Percentiles rank a stretch among this genome's conserved stretches.
Conservation (phyloP, 2,888 invertebrate species). For the Mystacides longicornis region DNA sequence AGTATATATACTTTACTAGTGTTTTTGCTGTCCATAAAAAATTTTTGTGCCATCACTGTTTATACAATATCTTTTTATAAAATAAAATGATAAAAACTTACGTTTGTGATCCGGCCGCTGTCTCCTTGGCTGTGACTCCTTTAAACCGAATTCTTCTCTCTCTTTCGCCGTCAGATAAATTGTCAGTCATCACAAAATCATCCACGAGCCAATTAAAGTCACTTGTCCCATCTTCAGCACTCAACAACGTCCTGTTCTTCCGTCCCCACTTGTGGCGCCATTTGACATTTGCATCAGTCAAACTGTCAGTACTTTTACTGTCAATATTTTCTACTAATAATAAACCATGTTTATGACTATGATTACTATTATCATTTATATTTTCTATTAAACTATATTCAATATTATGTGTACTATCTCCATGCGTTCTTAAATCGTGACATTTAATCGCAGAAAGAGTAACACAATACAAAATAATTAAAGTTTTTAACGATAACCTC, state of each 20-base stretch:
- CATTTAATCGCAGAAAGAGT: background rate
- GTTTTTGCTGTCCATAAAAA: no score
- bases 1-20: no score
- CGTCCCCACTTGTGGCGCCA: slow-evolving; percentile 3
- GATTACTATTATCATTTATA: background rate
- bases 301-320: background rate
- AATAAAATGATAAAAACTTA: slow-evolving; percentile 30
- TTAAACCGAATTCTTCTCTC: slow-evolving; percentile 57
- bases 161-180: slow-evolving; percentile 61
- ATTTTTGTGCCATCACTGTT: no score
- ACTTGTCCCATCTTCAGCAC: background rate
- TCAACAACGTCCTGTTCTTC: background rate
- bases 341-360: no score
- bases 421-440: background rate
- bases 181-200: slow-evolving; percentile 59
- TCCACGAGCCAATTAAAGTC: slow-evolving; percentile 33
- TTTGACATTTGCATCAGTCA: background rate
- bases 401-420: background rate
- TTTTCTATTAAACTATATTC: background rate
- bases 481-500: background rate
- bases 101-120: slow-evolving; percentile 50
- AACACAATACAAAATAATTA: background rate
- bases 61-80: no score
- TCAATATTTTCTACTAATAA: background rate
- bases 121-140: slow-evolving; percentile 61